Evolutionary conservation across 2,797 vertebrate genomes (phyloP), one percentile per base, ranked within the genome.

Genomic region (Leuciscus waleckii): DNA sequence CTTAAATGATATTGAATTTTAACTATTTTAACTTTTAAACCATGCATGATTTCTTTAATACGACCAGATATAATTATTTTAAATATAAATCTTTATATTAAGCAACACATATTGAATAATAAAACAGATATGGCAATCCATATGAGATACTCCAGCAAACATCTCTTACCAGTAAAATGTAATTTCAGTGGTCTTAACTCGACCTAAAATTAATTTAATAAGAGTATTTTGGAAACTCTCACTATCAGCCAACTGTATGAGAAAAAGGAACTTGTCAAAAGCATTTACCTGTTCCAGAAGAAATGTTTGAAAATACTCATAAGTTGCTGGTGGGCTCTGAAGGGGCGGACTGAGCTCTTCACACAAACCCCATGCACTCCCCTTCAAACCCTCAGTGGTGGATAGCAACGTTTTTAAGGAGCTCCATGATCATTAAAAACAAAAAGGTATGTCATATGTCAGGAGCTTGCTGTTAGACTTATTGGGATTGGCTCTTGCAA

Each of bases 341-440:
- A 82, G 65, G 79, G 71, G 85, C 35, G 76, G 82, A 87, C 61
- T 81, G 70, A 90, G 85, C 81, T 88, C 88, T 90, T 73, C 78
- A 71, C 82, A 86, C 87, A 79, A 77, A 49, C 85, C 89, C 91
- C 87, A n/a, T 91, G 85, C 89, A 88, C 90, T 92, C 74, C 89
- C 91, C 91, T 90, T 79, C 92, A 90, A 87, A 89, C 88, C 91
- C 89, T 89, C 74, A 93, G 90, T 13, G 65, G 83, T 54, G 70
- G 85, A 85, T 86, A 77, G 84, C 81, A 91, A 92, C 92, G 94
- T 94, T 96, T 96, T 96, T 94, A 96, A 95, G 91, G 91, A 89
- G 90, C 90, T 88, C 85, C 83, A 88, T 87, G 91, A 93, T 94
- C 92, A 94, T 95, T 95, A 95, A 95, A 94, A 92, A 81, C 89